phyloP scores from a whole-genome alignment of 2,797 vertebrate genomes.

The Coregonus suidteri region DNA sequence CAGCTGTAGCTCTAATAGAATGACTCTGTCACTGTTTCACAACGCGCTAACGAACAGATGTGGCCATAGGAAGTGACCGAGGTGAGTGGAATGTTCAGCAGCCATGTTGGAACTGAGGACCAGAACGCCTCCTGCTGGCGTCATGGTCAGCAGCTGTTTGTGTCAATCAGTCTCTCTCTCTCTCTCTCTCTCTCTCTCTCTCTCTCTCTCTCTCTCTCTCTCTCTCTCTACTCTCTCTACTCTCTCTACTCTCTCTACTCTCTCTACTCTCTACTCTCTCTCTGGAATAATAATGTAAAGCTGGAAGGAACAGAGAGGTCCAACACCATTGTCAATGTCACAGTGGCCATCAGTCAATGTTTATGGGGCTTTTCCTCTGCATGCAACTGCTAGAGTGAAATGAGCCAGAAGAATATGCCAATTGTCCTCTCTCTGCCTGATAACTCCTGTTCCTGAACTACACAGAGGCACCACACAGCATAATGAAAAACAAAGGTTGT shows the following conservation, averaged over 20 bases:
- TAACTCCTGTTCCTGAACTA: neutral
- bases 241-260: no score
- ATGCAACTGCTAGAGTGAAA: neutral
- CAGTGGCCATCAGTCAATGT: neutral
- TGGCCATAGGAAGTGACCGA: slow-evolving; percentile 93
- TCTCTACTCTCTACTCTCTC: neutral
- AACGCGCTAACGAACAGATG: slow-evolving; percentile 82
- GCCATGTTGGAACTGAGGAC: slow-evolving; percentile 48
- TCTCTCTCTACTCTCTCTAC: no score
- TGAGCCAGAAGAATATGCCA: neutral
- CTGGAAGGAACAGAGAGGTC: neutral
- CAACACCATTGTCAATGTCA: neutral
- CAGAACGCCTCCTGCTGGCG: slow-evolving; percentile 24
- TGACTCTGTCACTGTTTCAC: slow-evolving; percentile 70
- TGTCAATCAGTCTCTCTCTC: neutral
- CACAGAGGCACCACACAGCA: neutral
- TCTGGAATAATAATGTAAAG: slow-evolving; percentile 7
- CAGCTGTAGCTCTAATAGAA: slow-evolving; percentile 58
- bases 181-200: neutral
- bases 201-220: neutral
- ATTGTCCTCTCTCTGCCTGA: neutral
- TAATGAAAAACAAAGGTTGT: slow-evolving; percentile 41
- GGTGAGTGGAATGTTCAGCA: slow-evolving; percentile 87
- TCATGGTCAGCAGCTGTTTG: neutral
- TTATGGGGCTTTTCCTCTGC: neutral